Evolutionary conservation across 2,113 vertebrate species (phyloP).

Genomic region (Puma concolor): DNA sequence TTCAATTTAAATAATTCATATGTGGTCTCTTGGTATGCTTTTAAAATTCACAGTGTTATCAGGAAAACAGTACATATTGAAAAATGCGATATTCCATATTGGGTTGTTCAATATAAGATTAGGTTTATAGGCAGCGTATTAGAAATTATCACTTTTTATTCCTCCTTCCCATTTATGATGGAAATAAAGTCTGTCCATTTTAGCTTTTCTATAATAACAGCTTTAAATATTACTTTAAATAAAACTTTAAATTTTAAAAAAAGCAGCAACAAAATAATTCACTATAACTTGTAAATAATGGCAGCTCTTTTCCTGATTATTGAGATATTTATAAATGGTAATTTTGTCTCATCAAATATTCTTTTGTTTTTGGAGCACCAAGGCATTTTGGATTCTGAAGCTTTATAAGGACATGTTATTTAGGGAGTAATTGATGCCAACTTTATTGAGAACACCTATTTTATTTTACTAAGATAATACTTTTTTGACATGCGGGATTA

Average conservation of each 20-base stretch:
- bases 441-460: constrained; percentile 69
- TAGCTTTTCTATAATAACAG: constrained; percentile 9
- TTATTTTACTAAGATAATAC: constrained; percentile 58
- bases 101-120: constrained; percentile 6
- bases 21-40: neutral
- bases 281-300: constrained; percentile 65
- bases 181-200: neutral
- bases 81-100: neutral
- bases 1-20: neutral
- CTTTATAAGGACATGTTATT: constrained; percentile 56
- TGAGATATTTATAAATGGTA: constrained; percentile 65
- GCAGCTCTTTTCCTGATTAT: constrained; percentile 70
- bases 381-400: constrained; percentile 64
- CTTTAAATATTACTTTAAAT: constrained; percentile 66
- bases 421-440: constrained; percentile 62
- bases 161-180: neutral
- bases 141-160: constrained; percentile 36
- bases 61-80: neutral
- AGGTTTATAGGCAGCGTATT: neutral
- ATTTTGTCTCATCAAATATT: constrained; percentile 69
- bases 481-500: constrained; percentile 56
- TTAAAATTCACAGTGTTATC: constrained; percentile 6
- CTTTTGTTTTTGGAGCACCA: constrained; percentile 72
- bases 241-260: constrained; percentile 39
- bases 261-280: constrained; percentile 11